phyloP scores from a whole-genome alignment of 2,888 invertebrate genomes.

The Ormyrus thymus region DNA sequence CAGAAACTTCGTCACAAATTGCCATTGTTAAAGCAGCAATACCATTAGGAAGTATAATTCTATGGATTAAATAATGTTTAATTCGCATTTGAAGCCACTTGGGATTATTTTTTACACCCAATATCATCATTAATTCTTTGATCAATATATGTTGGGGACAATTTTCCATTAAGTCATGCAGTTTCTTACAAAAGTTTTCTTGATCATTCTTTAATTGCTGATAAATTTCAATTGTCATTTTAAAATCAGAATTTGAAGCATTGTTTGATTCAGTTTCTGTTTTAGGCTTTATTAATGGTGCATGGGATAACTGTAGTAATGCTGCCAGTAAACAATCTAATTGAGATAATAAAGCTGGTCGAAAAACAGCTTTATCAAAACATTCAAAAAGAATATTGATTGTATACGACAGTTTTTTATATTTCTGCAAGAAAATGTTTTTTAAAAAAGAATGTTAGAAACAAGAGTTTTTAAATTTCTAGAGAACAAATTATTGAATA shows the following conservation, averaged over 20 bases:
- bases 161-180: constrained; percentile 77
- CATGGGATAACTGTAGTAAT: constrained; percentile 82
- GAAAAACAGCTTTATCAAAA: constrained; percentile 62
- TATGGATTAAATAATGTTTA: constrained; percentile 78
- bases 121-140: constrained; percentile 83
- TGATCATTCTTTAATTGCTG: constrained; percentile 76
- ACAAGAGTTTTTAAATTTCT: background rate
- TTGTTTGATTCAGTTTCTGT: constrained; percentile 48
- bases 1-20: constrained; percentile 79
- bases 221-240: constrained; percentile 79
- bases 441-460: constrained; percentile 2
- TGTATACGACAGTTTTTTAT: constrained; percentile 77
- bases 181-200: constrained; percentile 75
- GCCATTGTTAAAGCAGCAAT: constrained; percentile 80
- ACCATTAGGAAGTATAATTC: constrained; percentile 80
- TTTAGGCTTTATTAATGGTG: constrained; percentile 80
- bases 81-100: constrained; percentile 81
- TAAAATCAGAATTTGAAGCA: constrained; percentile 66
- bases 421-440: constrained; percentile 74
- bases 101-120: constrained; percentile 78
- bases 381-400: constrained; percentile 77
- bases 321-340: constrained; percentile 78
- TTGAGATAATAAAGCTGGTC: constrained; percentile 63
- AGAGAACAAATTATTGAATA: background rate
- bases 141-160: constrained; percentile 81